Evolutionary conservation across 2,888 invertebrate species (phyloP).

Genomic region (Tholera decimalis): DNA sequence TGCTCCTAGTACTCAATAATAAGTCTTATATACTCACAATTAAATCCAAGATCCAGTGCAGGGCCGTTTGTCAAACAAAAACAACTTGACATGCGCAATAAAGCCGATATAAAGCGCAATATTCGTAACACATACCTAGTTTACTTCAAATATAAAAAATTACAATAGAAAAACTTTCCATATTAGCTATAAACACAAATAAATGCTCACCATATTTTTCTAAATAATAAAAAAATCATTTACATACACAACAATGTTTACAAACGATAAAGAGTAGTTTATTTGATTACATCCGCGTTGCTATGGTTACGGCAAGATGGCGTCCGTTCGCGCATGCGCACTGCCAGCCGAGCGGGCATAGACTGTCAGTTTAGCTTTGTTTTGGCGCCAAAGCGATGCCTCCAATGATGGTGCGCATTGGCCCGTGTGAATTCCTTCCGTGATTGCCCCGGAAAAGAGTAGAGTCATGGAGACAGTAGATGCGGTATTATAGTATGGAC

Average conservation of each 20-base stretch:
- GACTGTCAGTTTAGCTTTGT: constrained; percentile 75
- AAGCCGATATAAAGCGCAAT: constrained; percentile 42
- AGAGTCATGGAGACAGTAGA: constrained; percentile 23
- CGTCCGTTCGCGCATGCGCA: constrained; percentile 80
- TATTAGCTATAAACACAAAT: background rate
- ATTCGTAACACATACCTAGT: constrained; percentile 47
- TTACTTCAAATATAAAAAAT: constrained; percentile 45
- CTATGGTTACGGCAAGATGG: constrained; percentile 83
- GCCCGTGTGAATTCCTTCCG: constrained; percentile 69
- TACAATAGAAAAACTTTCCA: constrained; percentile 2
- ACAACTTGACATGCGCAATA: constrained; percentile 30
- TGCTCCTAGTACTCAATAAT: background rate
- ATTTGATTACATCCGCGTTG: constrained; percentile 80
- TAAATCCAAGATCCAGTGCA: constrained; percentile 11
- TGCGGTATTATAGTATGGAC: constrained; percentile 12
- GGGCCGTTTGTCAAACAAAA: constrained; percentile 18
- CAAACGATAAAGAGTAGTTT: constrained; percentile 62
- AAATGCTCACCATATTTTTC: constrained; percentile 26
- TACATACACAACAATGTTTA: constrained; percentile 34
- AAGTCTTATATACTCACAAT: background rate
- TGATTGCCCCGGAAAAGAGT: constrained; percentile 68
- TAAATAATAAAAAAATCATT: constrained; percentile 6
- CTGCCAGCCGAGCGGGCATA: constrained; percentile 70
- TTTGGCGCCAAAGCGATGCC: constrained; percentile 82
- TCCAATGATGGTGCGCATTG: constrained; percentile 37